Conservation (phyloP, 2,113 vertebrate genomes). For the Ophthalmolycus amberensis region DNA sequence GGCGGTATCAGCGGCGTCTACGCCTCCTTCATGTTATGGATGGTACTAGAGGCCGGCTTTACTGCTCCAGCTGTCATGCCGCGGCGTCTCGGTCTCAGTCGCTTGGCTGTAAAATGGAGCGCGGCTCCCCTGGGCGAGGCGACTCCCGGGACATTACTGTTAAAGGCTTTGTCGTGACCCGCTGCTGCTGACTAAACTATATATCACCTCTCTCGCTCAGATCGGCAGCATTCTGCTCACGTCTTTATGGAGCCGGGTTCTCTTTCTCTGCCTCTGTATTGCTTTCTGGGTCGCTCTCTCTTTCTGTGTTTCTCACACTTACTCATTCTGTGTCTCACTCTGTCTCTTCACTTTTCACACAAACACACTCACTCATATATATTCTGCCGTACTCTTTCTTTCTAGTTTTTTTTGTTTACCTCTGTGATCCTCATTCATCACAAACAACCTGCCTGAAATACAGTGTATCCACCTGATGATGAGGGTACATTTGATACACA, state of each 20-base stretch:
- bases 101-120: constrained; percentile 83
- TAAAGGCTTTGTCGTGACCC: constrained; percentile 82
- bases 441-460: constrained; percentile 23
- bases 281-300: constrained; percentile 36
- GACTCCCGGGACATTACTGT: constrained; percentile 81
- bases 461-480: neutral
- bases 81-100: constrained; percentile 76
- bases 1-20: constrained; percentile 68
- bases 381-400: constrained; percentile 23
- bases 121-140: constrained; percentile 76
- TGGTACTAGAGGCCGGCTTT: constrained; percentile 71
- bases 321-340: constrained; percentile 62
- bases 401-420: neutral
- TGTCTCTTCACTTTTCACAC: constrained; percentile 52
- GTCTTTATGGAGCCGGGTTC: constrained; percentile 68
- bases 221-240: constrained; percentile 74
- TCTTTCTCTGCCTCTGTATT: constrained; percentile 46
- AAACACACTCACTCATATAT: constrained; percentile 42
- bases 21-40: constrained; percentile 75
- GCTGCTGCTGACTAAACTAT: constrained; percentile 79
- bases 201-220: constrained; percentile 74
- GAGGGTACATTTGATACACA: neutral
- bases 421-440: constrained; percentile 37
- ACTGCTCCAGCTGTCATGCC: constrained; percentile 78
- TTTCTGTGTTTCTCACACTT: constrained; percentile 57